Evolutionary conservation across 2,113 vertebrate genomes (phyloP), one percentile per base, ranked within the genome.

Genomic region (Tichodroma muraria): DNA sequence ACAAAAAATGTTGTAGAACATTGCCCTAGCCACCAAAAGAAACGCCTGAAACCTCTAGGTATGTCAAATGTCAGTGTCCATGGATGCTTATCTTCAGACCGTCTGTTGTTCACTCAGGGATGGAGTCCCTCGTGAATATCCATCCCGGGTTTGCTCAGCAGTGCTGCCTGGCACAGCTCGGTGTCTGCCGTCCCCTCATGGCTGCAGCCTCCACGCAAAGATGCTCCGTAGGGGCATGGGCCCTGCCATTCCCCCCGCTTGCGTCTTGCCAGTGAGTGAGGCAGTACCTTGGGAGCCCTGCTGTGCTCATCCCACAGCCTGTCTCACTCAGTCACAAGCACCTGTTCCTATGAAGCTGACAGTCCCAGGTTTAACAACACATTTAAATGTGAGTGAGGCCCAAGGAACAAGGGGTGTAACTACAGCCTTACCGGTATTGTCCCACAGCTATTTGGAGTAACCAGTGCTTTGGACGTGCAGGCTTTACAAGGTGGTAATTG

Each of bases 211-310:
- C 31, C n/a, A 4, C 3, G 4, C 2, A 2, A 49, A 52, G 70
- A 3, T 3, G 2, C 53, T 40, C 38, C 10, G 0, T 1, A 38
- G 27, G 54, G 37, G 8, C 28, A 10, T 19, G 27, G 50, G 14
- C 70, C 9, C 0, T 44, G 49, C 50, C 2, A 0, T 38, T 52
- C 7, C 7, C 13, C 30, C 30, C 47, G 61, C 18, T 15, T 57
- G 56, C 28, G 10, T 71, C 80, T 47, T 27, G 13, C 25, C 4
- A 3, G 7, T 13, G 21, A 45, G 45, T 37, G 76, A 53, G 37
- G 27, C 37, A 77, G 13, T 19, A 33, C 28, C 16, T 20, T 40
- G 37, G 37, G 19, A 85, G 33, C 27, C 17, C 4, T 50, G 45
- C n/a, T 7, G 2, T 42, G 31, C 45, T 60, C 15, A 4, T 31